Conservation (phyloP, 2,113 vertebrate genomes). For the Fregata magnificens region DNA sequence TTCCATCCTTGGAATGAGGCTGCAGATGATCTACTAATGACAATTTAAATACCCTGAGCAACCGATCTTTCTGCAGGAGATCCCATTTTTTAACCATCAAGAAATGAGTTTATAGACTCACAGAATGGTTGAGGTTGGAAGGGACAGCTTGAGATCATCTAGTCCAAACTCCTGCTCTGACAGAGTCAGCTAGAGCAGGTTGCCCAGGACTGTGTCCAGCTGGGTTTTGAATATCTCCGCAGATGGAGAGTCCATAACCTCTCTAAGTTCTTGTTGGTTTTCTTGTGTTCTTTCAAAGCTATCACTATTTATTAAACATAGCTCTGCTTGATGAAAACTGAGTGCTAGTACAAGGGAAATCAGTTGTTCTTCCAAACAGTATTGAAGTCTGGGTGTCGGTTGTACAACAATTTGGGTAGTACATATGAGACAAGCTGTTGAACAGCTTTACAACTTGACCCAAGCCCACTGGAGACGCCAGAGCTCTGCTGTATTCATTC, state of each 20-base stretch:
- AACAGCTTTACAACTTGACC: neutral
- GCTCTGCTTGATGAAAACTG: neutral
- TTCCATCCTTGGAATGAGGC: neutral
- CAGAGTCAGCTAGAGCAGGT: neutral
- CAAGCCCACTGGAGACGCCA: neutral
- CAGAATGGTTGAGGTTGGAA: neutral
- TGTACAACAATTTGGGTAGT: neutral
- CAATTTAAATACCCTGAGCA: neutral
- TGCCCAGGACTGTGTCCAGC: neutral
- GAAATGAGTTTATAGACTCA: neutral
- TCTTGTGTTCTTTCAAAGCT: neutral
- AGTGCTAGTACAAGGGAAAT: neutral
- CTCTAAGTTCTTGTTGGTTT: neutral
- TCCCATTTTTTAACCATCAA: neutral
- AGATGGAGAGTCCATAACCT: neutral
- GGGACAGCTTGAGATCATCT: neutral
- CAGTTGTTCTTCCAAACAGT: neutral
- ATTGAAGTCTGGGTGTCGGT: neutral
- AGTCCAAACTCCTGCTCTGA: neutral
- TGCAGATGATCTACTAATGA: neutral
- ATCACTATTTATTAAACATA: neutral
- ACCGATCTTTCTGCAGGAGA: neutral
- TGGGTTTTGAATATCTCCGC: neutral
- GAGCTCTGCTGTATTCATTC: neutral
- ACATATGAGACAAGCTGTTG: neutral